phyloP scores from a whole-genome alignment of 2,113 vertebrate genomes.

The Lonchura striata region DNA sequence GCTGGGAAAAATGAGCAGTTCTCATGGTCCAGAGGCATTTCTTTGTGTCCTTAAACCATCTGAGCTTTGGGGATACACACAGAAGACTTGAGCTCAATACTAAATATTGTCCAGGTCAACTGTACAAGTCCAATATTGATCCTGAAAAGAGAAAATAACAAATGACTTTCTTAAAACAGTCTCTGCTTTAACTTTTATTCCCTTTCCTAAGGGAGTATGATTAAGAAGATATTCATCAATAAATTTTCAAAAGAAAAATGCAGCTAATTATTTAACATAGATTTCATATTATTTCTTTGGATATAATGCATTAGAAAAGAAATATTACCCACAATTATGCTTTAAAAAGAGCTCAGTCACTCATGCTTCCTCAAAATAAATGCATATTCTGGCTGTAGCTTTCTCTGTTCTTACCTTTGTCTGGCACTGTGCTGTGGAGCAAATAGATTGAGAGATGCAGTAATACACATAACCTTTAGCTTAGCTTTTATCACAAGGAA shows the following conservation, averaged over 20 bases:
- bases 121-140: not conserved
- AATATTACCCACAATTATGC: not conserved
- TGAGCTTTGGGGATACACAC: not conserved
- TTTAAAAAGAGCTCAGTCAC: not conserved
- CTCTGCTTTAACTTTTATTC: not conserved
- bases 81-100: slow-evolving; percentile 40
- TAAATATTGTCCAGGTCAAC: slow-evolving; percentile 24
- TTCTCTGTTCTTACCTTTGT: not conserved
- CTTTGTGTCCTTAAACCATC: not conserved
- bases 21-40: not conserved
- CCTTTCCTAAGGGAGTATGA: not conserved
- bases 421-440: slow-evolving; percentile 6
- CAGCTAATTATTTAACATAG: not conserved
- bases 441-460: slow-evolving; percentile 36
- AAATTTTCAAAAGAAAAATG: not conserved
- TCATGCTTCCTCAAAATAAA: not conserved
- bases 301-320: not conserved
- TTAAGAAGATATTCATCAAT: not conserved
- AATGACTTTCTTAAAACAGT: not conserved
- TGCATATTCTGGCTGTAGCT: not conserved
- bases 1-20: not conserved
- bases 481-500: slow-evolving; percentile 47
- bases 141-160: slow-evolving; percentile 28
- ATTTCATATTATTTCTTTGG: not conserved
- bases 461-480: slow-evolving; percentile 52